Evolutionary conservation across 1,140 invertebrate species (phyloP).

Genomic region (Glomeris maerens): DNA sequence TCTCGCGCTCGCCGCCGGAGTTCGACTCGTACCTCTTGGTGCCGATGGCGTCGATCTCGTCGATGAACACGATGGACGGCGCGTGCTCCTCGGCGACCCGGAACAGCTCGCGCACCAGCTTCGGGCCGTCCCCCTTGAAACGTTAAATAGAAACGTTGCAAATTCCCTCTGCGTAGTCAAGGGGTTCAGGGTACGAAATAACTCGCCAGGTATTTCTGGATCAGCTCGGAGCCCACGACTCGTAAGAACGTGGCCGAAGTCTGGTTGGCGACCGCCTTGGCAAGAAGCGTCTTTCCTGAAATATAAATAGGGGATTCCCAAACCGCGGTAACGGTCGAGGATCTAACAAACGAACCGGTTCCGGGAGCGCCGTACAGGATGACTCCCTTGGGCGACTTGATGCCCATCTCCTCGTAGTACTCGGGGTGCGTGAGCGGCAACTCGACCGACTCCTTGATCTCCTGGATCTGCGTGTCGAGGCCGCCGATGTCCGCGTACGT

Average conservation of each 20-base stretch:
- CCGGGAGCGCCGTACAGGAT: constrained; percentile 97
- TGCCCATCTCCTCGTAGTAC: constrained; percentile 99
- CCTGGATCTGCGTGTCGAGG: constrained; percentile 98
- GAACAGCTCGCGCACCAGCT: constrained; percentile 93
- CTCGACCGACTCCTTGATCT: constrained; percentile 99
- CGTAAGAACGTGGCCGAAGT: constrained; percentile 97
- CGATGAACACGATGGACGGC: constrained; percentile 98
- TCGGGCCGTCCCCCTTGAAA: constrained; percentile 86
- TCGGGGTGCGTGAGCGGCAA: constrained; percentile 97
- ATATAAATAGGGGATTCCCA: constrained; percentile 8
- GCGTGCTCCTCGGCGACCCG: constrained; percentile 98
- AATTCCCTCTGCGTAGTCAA: background rate
- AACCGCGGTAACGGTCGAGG: background rate
- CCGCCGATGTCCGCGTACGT: constrained; percentile 99
- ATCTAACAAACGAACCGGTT: constrained; percentile 44
- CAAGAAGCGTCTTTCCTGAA: constrained; percentile 80
- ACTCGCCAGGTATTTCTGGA: constrained; percentile 91
- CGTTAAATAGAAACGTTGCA: too few relatives aligned
- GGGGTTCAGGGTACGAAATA: constrained; percentile 3
- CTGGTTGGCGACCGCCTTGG: constrained; percentile 99
- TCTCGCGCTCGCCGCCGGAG: constrained; percentile 97
- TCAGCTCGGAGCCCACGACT: constrained; percentile 96
- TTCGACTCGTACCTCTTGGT: constrained; percentile 99
- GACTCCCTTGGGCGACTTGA: constrained; percentile 97
- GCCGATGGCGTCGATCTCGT: constrained; percentile 99